Conservation (phyloP, 1,140 invertebrate genomes). For the Zaprionus vittiger region DNA sequence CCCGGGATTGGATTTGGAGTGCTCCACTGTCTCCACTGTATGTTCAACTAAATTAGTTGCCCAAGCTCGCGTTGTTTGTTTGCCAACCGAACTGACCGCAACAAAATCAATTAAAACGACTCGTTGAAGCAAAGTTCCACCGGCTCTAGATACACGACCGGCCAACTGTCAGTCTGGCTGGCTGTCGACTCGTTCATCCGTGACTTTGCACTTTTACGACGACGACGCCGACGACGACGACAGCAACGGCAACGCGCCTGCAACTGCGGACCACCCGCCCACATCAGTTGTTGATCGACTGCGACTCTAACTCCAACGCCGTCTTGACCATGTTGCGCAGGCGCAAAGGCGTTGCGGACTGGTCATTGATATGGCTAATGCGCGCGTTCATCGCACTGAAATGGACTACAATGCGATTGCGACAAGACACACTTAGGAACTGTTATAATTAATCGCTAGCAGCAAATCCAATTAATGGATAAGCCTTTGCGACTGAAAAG, state of each 20-base stretch:
- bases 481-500: neutral
- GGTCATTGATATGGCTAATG: slow-evolving; percentile 72
- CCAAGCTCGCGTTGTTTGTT: slow-evolving; percentile 59
- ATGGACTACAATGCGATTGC: slow-evolving; percentile 24
- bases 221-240: slow-evolving; percentile 22
- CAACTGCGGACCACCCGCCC: slow-evolving; percentile 41
- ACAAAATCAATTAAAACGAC: slow-evolving; percentile 80
- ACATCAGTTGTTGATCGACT: slow-evolving; percentile 17
- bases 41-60: slow-evolving; percentile 74
- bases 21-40: slow-evolving; percentile 45
- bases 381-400: slow-evolving; percentile 33
- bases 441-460: slow-evolving; percentile 18
- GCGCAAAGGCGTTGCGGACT: slow-evolving; percentile 63
- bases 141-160: neutral
- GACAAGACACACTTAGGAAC: slow-evolving; percentile 14
- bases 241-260: slow-evolving; percentile 42
- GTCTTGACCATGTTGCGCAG: slow-evolving; percentile 53
- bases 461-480: slow-evolving; percentile 4
- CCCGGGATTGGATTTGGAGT: slow-evolving; percentile 15
- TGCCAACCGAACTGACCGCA: slow-evolving; percentile 38
- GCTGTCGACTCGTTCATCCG: slow-evolving; percentile 67
- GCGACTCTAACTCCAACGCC: slow-evolving; percentile 7
- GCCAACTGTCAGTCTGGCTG: slow-evolving; percentile 39
- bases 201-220: slow-evolving; percentile 74
- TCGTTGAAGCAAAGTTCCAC: slow-evolving; percentile 77